Percentiles rank a stretch among this genome's conserved stretches.
phyloP scores from a whole-genome alignment of 2,113 vertebrate genomes.

The Aphelocoma coerulescens region DNA sequence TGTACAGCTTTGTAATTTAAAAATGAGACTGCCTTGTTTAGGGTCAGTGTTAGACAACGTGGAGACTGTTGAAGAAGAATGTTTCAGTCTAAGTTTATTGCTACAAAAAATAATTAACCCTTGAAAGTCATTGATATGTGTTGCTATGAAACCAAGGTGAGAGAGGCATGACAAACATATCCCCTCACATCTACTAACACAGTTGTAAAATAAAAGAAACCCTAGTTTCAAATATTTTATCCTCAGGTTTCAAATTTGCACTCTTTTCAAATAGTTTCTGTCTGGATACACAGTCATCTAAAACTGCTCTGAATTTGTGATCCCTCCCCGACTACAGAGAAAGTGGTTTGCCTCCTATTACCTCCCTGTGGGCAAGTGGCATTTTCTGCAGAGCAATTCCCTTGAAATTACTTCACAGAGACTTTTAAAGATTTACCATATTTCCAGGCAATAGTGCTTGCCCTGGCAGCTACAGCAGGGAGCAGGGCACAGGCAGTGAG shows the following conservation, averaged over 20 bases:
- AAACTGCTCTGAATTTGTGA: neutral
- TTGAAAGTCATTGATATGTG: neutral
- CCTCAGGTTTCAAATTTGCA: neutral
- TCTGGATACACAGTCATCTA: neutral
- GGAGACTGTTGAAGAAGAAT: neutral
- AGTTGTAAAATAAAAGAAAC: neutral
- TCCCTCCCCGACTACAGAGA: neutral
- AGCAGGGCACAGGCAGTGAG: neutral
- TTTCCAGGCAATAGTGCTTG: neutral
- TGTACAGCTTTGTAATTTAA: neutral
- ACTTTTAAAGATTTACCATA: neutral
- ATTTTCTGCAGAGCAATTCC: neutral
- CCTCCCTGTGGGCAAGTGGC: neutral
- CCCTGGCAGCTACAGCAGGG: neutral
- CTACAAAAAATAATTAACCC: neutral
- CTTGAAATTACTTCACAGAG: neutral
- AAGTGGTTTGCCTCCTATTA: neutral
- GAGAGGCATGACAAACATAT: neutral
- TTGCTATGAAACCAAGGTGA: neutral
- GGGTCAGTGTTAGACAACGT: neutral
- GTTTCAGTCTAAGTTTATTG: neutral
- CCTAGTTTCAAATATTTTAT: neutral
- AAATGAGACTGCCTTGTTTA: neutral
- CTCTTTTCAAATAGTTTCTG: neutral
- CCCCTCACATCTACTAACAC: neutral